A percentile compares a stretch with the other conserved stretches of the same genome.
Evolutionary conservation across 2,113 vertebrate species (phyloP).

Genomic region (Thomomys bottae): DNA sequence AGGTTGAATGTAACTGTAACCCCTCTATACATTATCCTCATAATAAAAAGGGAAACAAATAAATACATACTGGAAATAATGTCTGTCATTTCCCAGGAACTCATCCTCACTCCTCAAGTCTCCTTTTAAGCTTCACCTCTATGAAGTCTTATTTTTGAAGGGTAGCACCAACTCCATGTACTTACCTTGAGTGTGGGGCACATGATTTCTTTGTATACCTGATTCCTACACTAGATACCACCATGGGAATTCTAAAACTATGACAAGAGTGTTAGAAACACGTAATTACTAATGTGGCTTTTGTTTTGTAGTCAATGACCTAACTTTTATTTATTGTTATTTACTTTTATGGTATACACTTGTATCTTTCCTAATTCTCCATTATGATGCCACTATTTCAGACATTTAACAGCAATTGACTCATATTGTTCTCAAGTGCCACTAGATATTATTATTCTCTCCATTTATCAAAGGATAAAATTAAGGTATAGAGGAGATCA

Average conservation of each 20-base stretch:
- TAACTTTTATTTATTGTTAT: background rate
- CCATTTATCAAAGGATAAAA: constrained; percentile 11
- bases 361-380: background rate
- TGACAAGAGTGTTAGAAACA: background rate
- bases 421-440: constrained; percentile 12
- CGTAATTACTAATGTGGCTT: background rate
- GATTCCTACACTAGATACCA: background rate
- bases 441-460: background rate
- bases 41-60: too few relatives aligned
- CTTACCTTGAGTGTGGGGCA: background rate
- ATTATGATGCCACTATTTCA: background rate
- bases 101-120: background rate
- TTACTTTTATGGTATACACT: background rate
- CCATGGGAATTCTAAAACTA: background rate
- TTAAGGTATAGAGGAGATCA: background rate
- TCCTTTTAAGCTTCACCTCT: background rate
- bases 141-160: background rate
- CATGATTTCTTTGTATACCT: background rate
- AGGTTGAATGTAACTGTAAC: too few relatives aligned
- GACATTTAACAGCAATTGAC: background rate
- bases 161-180: too few relatives aligned
- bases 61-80: too few relatives aligned
- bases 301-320: background rate
- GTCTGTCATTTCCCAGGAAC: background rate
- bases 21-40: too few relatives aligned